Base-by-base conservation (phyloP, 1,140 invertebrate genomes). In the Pseudomyrmex gracilis region DNA sequence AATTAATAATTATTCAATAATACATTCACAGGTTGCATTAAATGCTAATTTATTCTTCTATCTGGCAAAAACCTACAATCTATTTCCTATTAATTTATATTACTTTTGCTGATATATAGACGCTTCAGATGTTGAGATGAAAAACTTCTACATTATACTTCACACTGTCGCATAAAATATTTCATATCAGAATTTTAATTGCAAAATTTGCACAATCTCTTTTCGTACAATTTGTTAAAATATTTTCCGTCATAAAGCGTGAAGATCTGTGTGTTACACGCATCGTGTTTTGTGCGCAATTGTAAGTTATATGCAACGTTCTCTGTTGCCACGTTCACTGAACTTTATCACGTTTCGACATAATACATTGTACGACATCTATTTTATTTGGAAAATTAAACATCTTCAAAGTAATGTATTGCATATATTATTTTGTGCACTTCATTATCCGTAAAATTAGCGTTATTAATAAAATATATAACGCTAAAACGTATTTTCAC, bases 1-100 rank as follows among this genome's bases (percentile, higher is more conserved):
- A 87, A 87, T 84, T 87, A 87, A 84, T 87, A 84, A 85, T 85
- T 85, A 87, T 84, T 80, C 82, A 58, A 57, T 58, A 68, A 60
- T 22, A 68, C 20, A 53, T 78, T 84, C 67, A 47, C 71, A 55
- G 49, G 9, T 22, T 22, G 73, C 34, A 84, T 84, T 84, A 87
- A 87, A 87, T 80, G 67, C 71, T 82, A 73, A 87, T 87, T 87
- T 84, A 84, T 83, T n/a, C 55, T 61, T 20, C 34, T 43, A 51
- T 45, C 17, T 9, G 24, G 61, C 73, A 57, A 53, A 53, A 12
- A 66, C 15, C 47, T 49, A 45, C 68, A 68, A 86, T 78, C 60
- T 67, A 73, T 84, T 70, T 63, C 22, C 45, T 22, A n/a, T n/a
- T 71, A 60, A 78, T 87, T 73, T 73, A 67, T 58, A 34, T 34